Evolutionary conservation across 2,113 vertebrate genomes (phyloP).

Genomic region (Megatriorchis doriae): DNA sequence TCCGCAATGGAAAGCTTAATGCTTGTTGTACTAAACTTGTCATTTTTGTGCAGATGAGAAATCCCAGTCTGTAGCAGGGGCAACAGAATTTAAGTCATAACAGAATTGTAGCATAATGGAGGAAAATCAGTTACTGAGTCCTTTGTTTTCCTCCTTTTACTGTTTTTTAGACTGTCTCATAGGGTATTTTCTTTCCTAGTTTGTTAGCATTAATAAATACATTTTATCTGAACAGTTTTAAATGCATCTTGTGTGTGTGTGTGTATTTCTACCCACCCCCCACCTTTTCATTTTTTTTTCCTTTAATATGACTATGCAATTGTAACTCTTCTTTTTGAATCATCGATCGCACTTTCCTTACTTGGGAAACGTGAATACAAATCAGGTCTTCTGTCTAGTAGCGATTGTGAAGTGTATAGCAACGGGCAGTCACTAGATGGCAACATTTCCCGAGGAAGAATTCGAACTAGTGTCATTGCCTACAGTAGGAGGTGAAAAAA

Average conservation of each 20-base stretch:
- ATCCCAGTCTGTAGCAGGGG: neutral
- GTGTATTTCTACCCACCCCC: too few species aligned
- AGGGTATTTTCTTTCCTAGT: neutral
- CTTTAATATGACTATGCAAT: neutral
- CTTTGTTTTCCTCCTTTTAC: neutral
- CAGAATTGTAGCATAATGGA: neutral
- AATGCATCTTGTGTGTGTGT: neutral
- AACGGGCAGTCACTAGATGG: slow-evolving; percentile 25
- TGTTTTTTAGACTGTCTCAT: neutral
- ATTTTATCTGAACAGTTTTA: neutral
- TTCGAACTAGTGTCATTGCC: neutral
- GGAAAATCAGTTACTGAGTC: neutral
- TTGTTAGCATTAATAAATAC: neutral
- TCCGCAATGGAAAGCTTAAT: neutral
- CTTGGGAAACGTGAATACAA: accelerated
- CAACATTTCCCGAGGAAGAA: slow-evolving; percentile 12
- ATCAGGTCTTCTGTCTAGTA: neutral
- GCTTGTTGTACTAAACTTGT: neutral
- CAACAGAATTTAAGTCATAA: neutral
- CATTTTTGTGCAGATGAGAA: neutral
- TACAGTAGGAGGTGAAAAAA: neutral
- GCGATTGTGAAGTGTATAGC: neutral
- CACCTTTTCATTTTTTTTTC: neutral
- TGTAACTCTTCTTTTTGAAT: neutral
- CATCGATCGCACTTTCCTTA: neutral